phyloP scores from a whole-genome alignment of 2,888 invertebrate species.

The Eudemis profundana region DNA sequence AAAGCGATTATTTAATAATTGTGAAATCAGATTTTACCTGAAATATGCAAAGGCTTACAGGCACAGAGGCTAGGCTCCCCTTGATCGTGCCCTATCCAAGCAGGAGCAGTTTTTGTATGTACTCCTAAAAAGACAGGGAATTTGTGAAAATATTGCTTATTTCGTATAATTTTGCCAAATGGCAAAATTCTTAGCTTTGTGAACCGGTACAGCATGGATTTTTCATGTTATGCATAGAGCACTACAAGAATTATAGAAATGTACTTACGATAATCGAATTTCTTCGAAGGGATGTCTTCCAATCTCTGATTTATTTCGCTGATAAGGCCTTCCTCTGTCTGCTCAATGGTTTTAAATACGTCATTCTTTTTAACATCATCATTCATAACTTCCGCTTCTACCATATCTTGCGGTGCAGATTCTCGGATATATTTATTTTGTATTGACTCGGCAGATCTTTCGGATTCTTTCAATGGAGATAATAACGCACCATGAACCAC shows the following conservation, averaged over 20 bases:
- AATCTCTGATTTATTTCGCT: constrained; percentile 27
- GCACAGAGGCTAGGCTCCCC: constrained; percentile 36
- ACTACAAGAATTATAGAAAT: not conserved
- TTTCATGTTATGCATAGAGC: no score
- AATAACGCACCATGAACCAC: no score
- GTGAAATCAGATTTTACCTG: constrained; percentile 4
- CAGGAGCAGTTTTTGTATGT: constrained; percentile 52
- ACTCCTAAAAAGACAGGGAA: constrained; percentile 56
- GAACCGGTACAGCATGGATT: no score
- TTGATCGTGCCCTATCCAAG: constrained; percentile 51
- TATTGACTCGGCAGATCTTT: no score
- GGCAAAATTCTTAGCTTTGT: no score
- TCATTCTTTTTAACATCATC: not conserved
- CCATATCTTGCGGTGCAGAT: not conserved
- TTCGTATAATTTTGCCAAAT: no score
- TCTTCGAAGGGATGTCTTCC: constrained; percentile 43
- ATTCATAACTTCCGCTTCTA: no score
- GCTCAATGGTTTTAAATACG: not conserved
- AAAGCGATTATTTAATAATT: not conserved
- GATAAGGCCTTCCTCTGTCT: constrained; percentile 10
- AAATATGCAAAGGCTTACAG: not conserved
- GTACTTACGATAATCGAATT: constrained; percentile 54
- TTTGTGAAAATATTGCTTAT: no score
- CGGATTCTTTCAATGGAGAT: no score
- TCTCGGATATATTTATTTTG: not conserved